phyloP scores from a whole-genome alignment of 2,113 vertebrate genomes.

The Protobothrops flavoviridis region DNA sequence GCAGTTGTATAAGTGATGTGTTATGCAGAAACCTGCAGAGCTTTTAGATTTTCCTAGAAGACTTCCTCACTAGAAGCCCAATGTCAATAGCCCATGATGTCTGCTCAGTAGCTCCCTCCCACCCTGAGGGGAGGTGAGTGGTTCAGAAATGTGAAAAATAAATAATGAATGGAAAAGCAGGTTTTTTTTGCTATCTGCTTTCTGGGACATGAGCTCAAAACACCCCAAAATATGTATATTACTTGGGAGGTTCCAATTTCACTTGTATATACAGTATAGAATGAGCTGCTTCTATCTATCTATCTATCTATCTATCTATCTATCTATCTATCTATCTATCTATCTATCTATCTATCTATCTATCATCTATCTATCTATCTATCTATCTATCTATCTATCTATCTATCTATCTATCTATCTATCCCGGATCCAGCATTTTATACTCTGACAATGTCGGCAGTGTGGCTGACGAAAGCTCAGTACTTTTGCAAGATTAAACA shows the following conservation, averaged over 20 bases:
- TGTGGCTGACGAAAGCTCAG: too few species aligned
- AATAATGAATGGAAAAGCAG: neutral
- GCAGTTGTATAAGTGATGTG: neutral
- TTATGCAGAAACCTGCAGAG: neutral
- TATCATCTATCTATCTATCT: too few species aligned
- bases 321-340: too few species aligned
- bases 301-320: too few species aligned
- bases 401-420: too few species aligned
- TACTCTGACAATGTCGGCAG: too few species aligned
- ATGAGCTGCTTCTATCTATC: neutral
- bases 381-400: too few species aligned
- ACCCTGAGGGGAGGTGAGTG: neutral
- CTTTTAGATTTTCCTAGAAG: neutral
- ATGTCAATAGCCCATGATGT: neutral
- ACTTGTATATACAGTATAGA: neutral
- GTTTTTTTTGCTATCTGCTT: neutral
- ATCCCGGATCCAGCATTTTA: too few species aligned
- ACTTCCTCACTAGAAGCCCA: neutral
- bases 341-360: too few species aligned
- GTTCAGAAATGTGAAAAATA: neutral
- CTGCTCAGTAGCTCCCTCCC: neutral
- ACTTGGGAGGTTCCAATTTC: neutral
- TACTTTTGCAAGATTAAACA: too few species aligned
- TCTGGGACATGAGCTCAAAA: neutral
- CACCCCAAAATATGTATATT: neutral